Percentiles rank a stretch among this genome's conserved stretches.
Conservation (phyloP, 2,113 vertebrate genomes). For the Climacteris rufus region DNA sequence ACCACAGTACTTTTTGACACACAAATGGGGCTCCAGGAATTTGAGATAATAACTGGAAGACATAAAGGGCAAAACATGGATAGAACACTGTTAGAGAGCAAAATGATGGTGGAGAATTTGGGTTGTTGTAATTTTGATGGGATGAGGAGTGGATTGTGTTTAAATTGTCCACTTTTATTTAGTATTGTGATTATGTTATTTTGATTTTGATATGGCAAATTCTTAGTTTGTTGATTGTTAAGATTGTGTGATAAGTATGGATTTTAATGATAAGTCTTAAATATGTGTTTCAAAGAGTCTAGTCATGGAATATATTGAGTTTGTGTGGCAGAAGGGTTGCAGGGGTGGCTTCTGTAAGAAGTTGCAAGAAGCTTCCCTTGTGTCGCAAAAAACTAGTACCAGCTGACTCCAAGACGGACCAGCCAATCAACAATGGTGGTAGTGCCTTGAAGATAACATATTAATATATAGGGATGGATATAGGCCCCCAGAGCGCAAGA, state of each 20-base stretch:
- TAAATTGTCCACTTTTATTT: background rate
- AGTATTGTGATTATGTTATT: background rate
- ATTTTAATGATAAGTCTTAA: background rate
- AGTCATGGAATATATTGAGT: background rate
- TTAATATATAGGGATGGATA: background rate
- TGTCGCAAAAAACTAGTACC: background rate
- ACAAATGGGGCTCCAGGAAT: background rate
- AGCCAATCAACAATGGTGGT: background rate
- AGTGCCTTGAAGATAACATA: background rate
- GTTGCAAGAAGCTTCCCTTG: background rate
- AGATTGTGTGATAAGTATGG: rapidly evolving
- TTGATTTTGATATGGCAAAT: background rate
- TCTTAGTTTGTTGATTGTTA: background rate
- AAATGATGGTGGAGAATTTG: background rate
- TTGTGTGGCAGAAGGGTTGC: background rate
- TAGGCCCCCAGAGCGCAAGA: no score
- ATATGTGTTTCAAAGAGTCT: background rate
- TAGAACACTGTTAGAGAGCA: background rate
- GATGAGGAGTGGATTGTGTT: rapidly evolving
- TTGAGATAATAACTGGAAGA: background rate
- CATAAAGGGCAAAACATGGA: background rate
- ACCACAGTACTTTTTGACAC: background rate
- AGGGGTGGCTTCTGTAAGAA: background rate
- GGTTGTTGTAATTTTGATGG: background rate
- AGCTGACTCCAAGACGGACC: background rate